Conservation (phyloP, 2,113 vertebrate genomes). For the Zosterops hypoxanthus region DNA sequence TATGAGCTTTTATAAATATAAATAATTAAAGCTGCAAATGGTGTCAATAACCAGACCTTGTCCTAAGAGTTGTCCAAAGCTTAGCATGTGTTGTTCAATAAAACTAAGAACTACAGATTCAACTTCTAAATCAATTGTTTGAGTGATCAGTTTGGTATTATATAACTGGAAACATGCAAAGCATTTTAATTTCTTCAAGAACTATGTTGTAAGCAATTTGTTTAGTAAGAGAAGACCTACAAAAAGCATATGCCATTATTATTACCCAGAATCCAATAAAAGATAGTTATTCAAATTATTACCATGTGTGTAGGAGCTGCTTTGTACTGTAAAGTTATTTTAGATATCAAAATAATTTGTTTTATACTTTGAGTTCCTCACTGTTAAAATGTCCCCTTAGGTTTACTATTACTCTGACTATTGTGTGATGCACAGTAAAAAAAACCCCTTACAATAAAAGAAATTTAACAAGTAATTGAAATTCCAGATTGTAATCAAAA, state of each 20-base stretch:
- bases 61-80: not conserved
- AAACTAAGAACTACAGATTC: not conserved
- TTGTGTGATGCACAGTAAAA: conserved; percentile 44
- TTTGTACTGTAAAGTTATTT: conserved; percentile 62
- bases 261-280: conserved; percentile 68
- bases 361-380: conserved; percentile 62
- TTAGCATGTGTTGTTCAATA: not conserved
- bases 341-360: conserved; percentile 66
- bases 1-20: not conserved
- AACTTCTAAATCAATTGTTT: not conserved
- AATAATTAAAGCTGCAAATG: not conserved
- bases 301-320: conserved; percentile 57
- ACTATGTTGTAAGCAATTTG: conserved; percentile 60
- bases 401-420: conserved; percentile 47
- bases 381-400: conserved; percentile 39
- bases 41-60: not conserved
- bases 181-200: conserved; percentile 64
- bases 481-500: conserved; percentile 44
- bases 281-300: conserved; percentile 63
- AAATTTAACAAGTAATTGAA: conserved; percentile 45
- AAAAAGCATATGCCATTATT: conserved; percentile 61
- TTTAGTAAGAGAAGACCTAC: conserved; percentile 62
- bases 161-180: conserved; percentile 53
- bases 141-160: conserved; percentile 10
- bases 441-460: conserved; percentile 30